These are phyloP conservation scores for Drosophila persimilis DNA, from an alignment of 1,140 invertebrate genomes.

Conservation along the genomic window DNA sequence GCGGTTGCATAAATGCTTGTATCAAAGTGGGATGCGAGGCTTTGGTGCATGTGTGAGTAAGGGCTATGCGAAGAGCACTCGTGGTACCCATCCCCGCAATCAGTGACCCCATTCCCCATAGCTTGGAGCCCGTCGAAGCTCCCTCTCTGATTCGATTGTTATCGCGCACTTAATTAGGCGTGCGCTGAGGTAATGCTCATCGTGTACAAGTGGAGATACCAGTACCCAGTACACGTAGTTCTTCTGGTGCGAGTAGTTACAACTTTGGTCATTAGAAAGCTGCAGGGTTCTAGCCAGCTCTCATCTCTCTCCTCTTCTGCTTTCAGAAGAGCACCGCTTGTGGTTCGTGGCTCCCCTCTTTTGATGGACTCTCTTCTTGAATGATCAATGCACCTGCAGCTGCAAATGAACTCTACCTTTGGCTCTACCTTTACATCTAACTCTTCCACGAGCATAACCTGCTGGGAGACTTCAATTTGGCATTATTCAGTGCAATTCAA, in stretches of 20 bases:
- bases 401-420: constrained; percentile 2
- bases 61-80: background rate
- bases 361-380: background rate
- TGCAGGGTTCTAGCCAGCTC: constrained; percentile 30
- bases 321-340: constrained; percentile 5
- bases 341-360: constrained; percentile 3
- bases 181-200: constrained; percentile 62
- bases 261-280: constrained; percentile 57
- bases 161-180: constrained; percentile 75
- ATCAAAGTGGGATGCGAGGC: constrained; percentile 9
- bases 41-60: no score
- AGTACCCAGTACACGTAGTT: constrained; percentile 8
- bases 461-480: constrained; percentile 51
- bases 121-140: background rate
- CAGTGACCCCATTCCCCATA: constrained; percentile 59
- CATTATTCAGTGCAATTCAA: constrained; percentile 44
- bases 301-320: background rate
- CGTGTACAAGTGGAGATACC: background rate
- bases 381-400: constrained; percentile 48
- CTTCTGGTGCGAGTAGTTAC: constrained; percentile 14
- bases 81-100: constrained; percentile 38
- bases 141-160: constrained; percentile 47
- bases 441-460: constrained; percentile 7
- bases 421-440: no score
- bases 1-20: constrained; percentile 59